phyloP scores from a whole-genome alignment of 1,140 invertebrate genomes.

The Ceratitis capitata region DNA sequence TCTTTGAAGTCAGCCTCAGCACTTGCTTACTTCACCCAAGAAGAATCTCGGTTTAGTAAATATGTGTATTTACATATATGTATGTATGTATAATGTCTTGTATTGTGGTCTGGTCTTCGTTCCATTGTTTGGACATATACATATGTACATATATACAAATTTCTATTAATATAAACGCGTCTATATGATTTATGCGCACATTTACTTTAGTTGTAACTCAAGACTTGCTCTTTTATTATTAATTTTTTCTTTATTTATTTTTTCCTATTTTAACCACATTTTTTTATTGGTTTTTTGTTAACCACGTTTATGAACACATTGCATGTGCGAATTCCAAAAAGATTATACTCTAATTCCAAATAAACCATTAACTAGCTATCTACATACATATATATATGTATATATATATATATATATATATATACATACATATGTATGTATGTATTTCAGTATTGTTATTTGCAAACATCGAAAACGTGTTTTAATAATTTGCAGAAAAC shows the following conservation, averaged over 20 bases:
- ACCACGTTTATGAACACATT: neutral
- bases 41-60: constrained; percentile 13
- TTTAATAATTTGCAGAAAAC: constrained; percentile 27
- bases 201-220: neutral
- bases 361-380: too few relatives aligned
- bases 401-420: neutral
- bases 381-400: neutral
- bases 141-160: neutral
- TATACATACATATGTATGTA: neutral
- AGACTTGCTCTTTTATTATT: constrained; percentile 7
- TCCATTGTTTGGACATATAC: neutral
- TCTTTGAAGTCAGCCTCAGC: neutral
- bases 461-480: neutral
- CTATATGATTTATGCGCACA: neutral
- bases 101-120: neutral
- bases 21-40: constrained; percentile 31
- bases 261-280: neutral
- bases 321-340: neutral
- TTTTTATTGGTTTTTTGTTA: neutral
- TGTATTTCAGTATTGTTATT: neutral
- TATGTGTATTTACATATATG: too few relatives aligned
- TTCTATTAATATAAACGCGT: neutral
- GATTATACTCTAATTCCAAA: too few relatives aligned
- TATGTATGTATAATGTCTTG: too few relatives aligned
- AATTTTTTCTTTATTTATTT: too few relatives aligned